These are phyloP conservation scores for Neotoma lepida DNA, from an alignment of 2,113 vertebrate genomes.

Conservation along the genomic window DNA sequence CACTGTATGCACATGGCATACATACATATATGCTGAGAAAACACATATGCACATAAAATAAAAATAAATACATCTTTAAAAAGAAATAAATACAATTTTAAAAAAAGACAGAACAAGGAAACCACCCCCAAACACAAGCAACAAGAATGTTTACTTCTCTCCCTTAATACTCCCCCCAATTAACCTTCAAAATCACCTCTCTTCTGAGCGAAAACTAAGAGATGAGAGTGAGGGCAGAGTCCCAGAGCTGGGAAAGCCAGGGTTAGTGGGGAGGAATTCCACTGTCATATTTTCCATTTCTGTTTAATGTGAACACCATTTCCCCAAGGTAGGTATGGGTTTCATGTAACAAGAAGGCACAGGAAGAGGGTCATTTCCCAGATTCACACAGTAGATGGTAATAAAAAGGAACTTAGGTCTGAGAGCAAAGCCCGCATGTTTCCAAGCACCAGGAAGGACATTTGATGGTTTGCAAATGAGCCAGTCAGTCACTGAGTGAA, in stretches of 20 bases:
- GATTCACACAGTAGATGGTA: not conserved
- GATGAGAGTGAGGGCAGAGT: not conserved
- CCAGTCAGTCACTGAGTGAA: not conserved
- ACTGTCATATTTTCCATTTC: not conserved
- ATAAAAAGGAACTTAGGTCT: not conserved
- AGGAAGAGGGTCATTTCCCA: not conserved
- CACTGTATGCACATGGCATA: not conserved
- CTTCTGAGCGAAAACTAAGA: not conserved
- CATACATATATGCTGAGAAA: not conserved
- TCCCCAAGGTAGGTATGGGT: not conserved
- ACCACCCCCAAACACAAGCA: not conserved
- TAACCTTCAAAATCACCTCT: not conserved
- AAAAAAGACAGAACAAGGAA: not conserved
- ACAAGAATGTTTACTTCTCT: too few species aligned
- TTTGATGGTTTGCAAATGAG: not conserved
- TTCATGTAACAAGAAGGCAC: not conserved
- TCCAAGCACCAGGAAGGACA: not conserved
- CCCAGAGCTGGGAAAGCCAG: not conserved
- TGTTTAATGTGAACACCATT: not conserved
- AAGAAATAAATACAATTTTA: not conserved
- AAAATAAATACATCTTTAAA: not conserved
- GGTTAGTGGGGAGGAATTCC: not conserved
- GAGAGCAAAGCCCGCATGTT: not conserved
- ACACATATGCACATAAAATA: not conserved
- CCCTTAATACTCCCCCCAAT: accelerated